phyloP scores from a whole-genome alignment of 1,140 invertebrate genomes.

The Trachymyrmex septentrionalis region DNA sequence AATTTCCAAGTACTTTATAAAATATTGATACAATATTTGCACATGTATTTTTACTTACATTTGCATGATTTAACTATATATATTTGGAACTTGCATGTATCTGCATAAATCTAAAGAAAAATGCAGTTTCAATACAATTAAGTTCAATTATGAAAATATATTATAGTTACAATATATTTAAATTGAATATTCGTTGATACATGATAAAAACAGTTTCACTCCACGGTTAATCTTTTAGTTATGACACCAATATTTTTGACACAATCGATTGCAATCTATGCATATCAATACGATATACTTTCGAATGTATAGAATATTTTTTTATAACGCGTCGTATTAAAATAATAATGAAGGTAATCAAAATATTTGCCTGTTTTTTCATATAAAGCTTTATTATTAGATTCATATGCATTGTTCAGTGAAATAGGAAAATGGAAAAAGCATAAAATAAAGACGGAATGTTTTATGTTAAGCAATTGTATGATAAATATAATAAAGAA shows the following conservation, averaged over 20 bases:
- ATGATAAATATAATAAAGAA: background rate
- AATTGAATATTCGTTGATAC: background rate
- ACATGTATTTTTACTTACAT: background rate
- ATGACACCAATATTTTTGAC: background rate
- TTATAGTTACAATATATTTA: background rate
- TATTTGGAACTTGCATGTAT: background rate
- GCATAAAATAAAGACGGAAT: background rate
- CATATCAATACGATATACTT: constrained; percentile 7
- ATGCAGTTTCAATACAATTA: background rate
- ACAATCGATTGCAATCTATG: background rate
- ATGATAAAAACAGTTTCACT: background rate
- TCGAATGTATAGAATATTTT: background rate
- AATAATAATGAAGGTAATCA: constrained; percentile 15
- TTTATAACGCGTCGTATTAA: background rate
- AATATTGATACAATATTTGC: background rate
- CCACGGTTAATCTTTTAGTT: background rate
- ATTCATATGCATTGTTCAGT: background rate
- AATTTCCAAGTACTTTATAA: background rate
- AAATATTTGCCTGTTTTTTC: constrained; percentile 24
- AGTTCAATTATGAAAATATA: constrained; percentile 1
- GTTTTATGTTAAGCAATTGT: constrained; percentile 8
- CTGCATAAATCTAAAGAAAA: background rate
- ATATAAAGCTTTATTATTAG: constrained; percentile 50
- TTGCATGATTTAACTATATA: background rate
- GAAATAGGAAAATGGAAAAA: background rate